Percentiles rank a stretch among this genome's conserved stretches.
Evolutionary conservation across 1,140 invertebrate genomes (phyloP).

Genomic region (Periplaneta americana): DNA sequence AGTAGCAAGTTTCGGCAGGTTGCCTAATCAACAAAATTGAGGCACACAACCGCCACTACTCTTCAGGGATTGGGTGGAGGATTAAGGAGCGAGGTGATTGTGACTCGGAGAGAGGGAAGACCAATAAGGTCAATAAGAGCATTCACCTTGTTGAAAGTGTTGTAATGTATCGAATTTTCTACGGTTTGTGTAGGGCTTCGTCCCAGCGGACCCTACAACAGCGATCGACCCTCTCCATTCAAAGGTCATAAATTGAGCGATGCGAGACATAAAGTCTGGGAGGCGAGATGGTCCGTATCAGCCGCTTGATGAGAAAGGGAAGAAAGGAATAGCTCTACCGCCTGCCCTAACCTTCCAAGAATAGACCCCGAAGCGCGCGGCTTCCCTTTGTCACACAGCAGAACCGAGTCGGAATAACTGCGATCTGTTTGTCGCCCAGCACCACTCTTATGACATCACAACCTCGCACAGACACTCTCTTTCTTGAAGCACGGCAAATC

Average conservation of each 20-base stretch:
- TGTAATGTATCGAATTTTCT: neutral
- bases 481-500: too few relatives aligned
- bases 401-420: too few relatives aligned
- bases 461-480: too few relatives aligned
- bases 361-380: too few relatives aligned
- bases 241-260: neutral
- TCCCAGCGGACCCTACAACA: too few relatives aligned
- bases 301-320: neutral
- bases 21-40: neutral
- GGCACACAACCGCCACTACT: neutral
- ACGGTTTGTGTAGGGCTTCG: neutral
- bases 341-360: too few relatives aligned
- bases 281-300: neutral
- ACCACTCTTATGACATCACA: too few relatives aligned
- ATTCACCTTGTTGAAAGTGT: neutral
- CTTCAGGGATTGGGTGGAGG: neutral
- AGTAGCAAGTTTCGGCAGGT: neutral
- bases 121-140: neutral
- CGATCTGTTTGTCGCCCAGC: too few relatives aligned
- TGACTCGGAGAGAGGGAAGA: neutral
- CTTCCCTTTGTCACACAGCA: too few relatives aligned
- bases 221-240: neutral
- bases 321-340: too few relatives aligned
- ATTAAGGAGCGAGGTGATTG: neutral
- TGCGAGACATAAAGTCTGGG: neutral